Evolutionary conservation across 2,113 vertebrate species (phyloP), one percentile per base, ranked within the genome.

Genomic region (Ceyx cyanopectus): DNA sequence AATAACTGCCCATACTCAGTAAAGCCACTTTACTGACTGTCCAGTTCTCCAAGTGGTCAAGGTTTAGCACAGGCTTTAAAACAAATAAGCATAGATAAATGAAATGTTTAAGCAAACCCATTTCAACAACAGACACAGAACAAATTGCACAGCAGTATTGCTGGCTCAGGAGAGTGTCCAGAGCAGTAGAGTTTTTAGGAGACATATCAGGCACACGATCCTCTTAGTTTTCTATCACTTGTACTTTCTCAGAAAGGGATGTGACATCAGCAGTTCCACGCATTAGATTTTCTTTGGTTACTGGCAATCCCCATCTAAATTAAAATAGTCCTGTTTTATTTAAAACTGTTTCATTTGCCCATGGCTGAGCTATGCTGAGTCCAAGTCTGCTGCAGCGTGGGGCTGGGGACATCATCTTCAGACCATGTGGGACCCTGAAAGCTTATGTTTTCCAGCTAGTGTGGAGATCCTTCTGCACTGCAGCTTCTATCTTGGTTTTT

Each of bases 361-460:
- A 6, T 45, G 27, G 9, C 12, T 15, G 4, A 9, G 4, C 32
- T 40, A 8, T 67, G 43, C 17, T 57, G 54, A 74, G 12, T 20
- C n/a, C 16, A 92, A 76, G 13, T 60, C 21, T 67, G 12, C 23
- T 46, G 32, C 19, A 85, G 13, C 8, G 22, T 32, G 27, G 22
- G 7, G 4, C 15, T 60, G 15, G 7, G 29, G 8, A 2, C 22
- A 32, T 15, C 7, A 8, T 58, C 27, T 89, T 81, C 70, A 85
- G 9, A 30, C 20, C 2, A 0, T 13, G 8, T 0, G 0, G 12
- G 37, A 46, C 13, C 8, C 10, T 30, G 30, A 68, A 23, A 50
- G 18, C 24, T 72, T 72, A 19, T 27, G 6, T 32, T 61, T 85
- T 73, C 26, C 30, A 65, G 19, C 24, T 79, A 23, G 41, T 89